Percentiles rank a stretch among this genome's conserved stretches.
Evolutionary conservation across 2,113 vertebrate genomes (phyloP).

Genomic region (Gila orcuttii): DNA sequence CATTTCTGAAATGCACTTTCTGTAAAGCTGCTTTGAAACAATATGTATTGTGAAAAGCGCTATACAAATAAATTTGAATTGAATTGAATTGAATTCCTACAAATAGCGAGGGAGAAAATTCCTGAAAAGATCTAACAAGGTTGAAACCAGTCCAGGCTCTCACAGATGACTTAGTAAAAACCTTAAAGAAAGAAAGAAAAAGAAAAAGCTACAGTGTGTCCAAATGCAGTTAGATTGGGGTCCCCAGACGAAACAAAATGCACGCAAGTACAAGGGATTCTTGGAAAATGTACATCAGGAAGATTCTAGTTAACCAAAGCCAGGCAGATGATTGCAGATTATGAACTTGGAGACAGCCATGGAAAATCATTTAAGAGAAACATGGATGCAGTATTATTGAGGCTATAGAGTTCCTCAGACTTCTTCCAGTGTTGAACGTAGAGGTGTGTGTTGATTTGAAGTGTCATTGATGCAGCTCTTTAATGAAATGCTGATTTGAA

Average conservation of each 20-base stretch:
- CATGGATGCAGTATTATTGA: conserved; percentile 1
- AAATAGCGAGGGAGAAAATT: conserved; percentile 27
- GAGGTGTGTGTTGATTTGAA: background rate
- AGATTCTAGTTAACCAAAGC: conserved; percentile 25
- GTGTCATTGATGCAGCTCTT: background rate
- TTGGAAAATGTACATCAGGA: conserved; percentile 14
- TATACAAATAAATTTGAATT: too few relatives aligned
- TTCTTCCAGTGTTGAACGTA: background rate
- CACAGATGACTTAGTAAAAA: conserved; percentile 33
- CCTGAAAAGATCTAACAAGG: conserved; percentile 31
- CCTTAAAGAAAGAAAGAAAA: background rate
- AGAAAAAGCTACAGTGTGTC: conserved; percentile 21
- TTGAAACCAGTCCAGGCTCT: conserved; percentile 38
- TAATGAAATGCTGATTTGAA: conserved; percentile 30
- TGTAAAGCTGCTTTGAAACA: too few relatives aligned
- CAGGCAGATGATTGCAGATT: conserved; percentile 34
- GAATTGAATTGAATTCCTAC: too few relatives aligned
- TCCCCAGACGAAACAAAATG: conserved; percentile 22
- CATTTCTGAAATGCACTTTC: too few relatives aligned
- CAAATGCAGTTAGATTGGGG: conserved; percentile 37
- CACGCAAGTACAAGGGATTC: conserved; percentile 39
- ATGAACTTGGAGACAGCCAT: conserved; percentile 36
- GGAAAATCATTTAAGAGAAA: conserved; percentile 46
- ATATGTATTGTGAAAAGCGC: too few relatives aligned
- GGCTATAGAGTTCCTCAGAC: conserved; percentile 23